Evolutionary conservation across 2,888 invertebrate species (phyloP).

Genomic region (Eumerus sabulonum): DNA sequence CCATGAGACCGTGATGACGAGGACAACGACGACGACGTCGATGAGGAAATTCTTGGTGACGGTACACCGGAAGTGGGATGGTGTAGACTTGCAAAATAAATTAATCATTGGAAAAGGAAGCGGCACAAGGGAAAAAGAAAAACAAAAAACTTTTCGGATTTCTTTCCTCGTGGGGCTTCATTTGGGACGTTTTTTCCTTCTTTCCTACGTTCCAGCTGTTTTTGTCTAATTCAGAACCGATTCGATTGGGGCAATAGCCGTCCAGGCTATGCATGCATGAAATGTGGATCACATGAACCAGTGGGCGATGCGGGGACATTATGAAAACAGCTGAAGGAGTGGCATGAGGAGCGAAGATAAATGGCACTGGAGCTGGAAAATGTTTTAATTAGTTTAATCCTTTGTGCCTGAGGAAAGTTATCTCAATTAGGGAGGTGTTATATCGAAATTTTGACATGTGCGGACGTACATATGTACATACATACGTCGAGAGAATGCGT

Average conservation of each 20-base stretch:
- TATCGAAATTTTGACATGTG: constrained; percentile 10
- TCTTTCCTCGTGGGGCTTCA: constrained; percentile 21
- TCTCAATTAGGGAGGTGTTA: constrained; percentile 30
- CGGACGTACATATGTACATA: no score
- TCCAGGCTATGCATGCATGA: constrained; percentile 27
- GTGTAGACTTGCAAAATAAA: constrained; percentile 35
- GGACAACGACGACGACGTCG: neutral
- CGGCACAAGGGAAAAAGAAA: no score
- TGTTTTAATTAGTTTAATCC: constrained; percentile 39
- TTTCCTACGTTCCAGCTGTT: neutral
- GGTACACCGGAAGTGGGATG: neutral
- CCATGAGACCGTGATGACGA: neutral
- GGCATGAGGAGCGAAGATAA: neutral
- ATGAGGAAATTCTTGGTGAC: neutral
- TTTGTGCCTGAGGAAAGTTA: constrained; percentile 15
- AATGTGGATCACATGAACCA: neutral
- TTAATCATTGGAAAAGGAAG: constrained; percentile 54
- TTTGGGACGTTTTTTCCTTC: constrained; percentile 23
- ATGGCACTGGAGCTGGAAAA: constrained; percentile 3
- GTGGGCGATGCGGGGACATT: neutral
- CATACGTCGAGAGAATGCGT: no score
- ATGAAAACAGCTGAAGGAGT: neutral
- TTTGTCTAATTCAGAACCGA: no score
- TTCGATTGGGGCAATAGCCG: constrained; percentile 1
- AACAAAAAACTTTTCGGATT: constrained; percentile 21